A percentile compares a stretch with the other conserved stretches of the same genome.
Evolutionary conservation across 92 coral and sea anemone species (phyloP).

Genomic region (Epizoanthus scotinus): DNA sequence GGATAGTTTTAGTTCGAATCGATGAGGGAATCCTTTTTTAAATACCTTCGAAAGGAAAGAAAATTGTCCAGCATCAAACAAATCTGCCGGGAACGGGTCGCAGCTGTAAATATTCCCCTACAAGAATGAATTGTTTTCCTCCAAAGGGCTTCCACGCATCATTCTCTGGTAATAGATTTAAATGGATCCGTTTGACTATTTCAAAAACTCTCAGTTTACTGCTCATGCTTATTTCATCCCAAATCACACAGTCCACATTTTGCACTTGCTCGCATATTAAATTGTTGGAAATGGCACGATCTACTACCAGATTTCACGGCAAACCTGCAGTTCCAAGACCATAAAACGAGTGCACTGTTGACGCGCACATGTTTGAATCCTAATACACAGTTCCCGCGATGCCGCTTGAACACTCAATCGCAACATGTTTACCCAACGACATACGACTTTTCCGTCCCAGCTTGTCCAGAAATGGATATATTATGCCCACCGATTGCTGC

Average conservation of each 20-base stretch:
- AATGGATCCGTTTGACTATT: neutral
- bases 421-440: neutral
- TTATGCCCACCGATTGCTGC: slow-evolving; percentile 9
- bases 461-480: slow-evolving; percentile 4
- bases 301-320: slow-evolving; percentile 24
- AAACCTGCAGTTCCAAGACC: slow-evolving; percentile 25
- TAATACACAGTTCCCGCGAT: slow-evolving; percentile 23
- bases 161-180: neutral
- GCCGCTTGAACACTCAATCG: slow-evolving; percentile 22
- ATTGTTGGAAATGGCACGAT: slow-evolving; percentile 19
- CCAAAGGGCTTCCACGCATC: neutral
- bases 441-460: slow-evolving; percentile 7
- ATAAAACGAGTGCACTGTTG: slow-evolving; percentile 33
- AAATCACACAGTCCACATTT: slow-evolving; percentile 22
- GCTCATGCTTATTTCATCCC: slow-evolving; percentile 43
- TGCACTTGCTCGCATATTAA: slow-evolving; percentile 16
- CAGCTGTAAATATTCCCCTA: slow-evolving; percentile 23
- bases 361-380: neutral
- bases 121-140: slow-evolving; percentile 1
- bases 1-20: slow-evolving; percentile 12
- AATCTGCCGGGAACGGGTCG: slow-evolving; percentile 18
- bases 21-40: slow-evolving; percentile 5
- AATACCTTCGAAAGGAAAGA: slow-evolving; percentile 13
- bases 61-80: slow-evolving; percentile 15
- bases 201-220: slow-evolving; percentile 36